Evolutionary conservation across 2,113 vertebrate genomes (phyloP).

Genomic region (Microcebus ravelobensis): DNA sequence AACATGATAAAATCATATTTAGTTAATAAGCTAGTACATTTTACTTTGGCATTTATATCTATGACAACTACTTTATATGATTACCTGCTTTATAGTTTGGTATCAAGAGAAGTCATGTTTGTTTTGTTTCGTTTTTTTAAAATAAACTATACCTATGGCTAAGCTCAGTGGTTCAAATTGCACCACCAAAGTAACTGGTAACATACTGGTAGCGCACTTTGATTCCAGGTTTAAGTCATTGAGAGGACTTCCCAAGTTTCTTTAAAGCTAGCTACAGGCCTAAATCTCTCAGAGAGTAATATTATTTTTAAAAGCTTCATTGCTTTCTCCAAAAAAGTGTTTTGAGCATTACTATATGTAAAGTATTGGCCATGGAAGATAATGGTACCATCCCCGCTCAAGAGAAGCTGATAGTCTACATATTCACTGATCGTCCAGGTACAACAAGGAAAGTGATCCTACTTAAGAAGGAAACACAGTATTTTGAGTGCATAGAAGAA

Average conservation of each 20-base stretch:
- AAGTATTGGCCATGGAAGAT: not conserved
- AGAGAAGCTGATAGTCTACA: not conserved
- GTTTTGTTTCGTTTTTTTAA: not conserved
- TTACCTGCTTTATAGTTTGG: not conserved
- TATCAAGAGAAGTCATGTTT: not conserved
- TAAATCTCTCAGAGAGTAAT: not conserved
- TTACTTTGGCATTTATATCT: not conserved
- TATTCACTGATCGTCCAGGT: not conserved
- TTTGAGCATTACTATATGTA: not conserved
- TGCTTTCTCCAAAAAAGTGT: not conserved
- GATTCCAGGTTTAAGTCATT: not conserved
- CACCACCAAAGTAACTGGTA: not conserved
- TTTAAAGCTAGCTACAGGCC: not conserved
- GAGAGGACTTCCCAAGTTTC: not conserved
- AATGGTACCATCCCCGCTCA: not conserved
- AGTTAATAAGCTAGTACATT: not conserved
- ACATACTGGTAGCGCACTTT: not conserved
- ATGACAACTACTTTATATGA: not conserved
- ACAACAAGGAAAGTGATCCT: not conserved
- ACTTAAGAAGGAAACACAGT: not conserved
- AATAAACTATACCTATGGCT: not conserved
- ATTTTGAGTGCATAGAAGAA: not conserved
- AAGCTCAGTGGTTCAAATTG: not conserved
- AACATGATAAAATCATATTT: not conserved
- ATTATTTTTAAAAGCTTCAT: not conserved